A percentile compares a stretch with the other conserved stretches of the same genome.
Evolutionary conservation across 2,888 invertebrate species (phyloP).

Genomic region (Aphodius granarius): DNA sequence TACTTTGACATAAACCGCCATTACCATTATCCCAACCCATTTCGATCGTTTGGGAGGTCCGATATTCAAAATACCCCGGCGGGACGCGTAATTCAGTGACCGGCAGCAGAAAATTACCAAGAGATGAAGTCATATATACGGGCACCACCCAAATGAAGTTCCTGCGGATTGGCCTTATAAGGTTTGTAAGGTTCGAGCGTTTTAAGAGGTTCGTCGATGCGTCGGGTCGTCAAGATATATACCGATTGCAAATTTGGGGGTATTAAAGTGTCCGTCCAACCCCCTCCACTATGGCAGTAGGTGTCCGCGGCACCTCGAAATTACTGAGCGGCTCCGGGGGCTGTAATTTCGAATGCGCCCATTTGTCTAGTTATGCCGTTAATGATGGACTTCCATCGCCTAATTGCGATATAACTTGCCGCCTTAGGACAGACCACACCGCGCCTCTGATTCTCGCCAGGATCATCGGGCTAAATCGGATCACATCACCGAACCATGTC

Average conservation of each 20-base stretch:
- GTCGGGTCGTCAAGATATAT: neutral
- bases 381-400: slow-evolving; percentile 52
- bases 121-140: neutral
- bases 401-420: slow-evolving; percentile 48
- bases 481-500: neutral
- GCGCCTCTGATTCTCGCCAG: slow-evolving; percentile 19
- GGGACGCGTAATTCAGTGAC: neutral
- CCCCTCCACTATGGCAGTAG: slow-evolving; percentile 32
- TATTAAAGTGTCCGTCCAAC: slow-evolving; percentile 19
- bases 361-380: slow-evolving; percentile 56
- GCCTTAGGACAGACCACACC: slow-evolving; percentile 51
- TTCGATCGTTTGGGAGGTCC: neutral
- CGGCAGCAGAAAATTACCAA: neutral
- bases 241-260: slow-evolving; percentile 25
- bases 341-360: slow-evolving; percentile 51
- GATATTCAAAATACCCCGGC: neutral
- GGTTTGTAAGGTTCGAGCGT: neutral
- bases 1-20: neutral
- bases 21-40: neutral
- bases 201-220: neutral
- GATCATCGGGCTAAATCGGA: neutral
- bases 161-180: neutral
- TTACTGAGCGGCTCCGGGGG: slow-evolving; percentile 52
- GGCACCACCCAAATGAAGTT: neutral
- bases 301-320: slow-evolving; percentile 44